These are phyloP conservation scores for Vultur gryphus DNA, from an alignment of 2,797 vertebrate genomes.

Conservation along the genomic window DNA sequence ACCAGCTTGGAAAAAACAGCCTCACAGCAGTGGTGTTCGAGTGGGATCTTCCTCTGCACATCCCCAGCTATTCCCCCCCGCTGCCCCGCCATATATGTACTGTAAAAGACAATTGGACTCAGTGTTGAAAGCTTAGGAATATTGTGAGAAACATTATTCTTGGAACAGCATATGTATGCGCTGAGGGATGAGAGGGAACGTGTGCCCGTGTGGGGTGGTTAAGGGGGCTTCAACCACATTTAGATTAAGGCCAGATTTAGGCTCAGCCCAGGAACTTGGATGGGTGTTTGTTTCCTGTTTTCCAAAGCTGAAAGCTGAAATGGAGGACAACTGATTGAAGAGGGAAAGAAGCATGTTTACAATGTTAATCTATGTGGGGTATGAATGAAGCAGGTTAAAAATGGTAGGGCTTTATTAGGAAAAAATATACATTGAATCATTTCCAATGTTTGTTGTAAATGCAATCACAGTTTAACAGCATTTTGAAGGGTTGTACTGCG, in stretches of 20 bases:
- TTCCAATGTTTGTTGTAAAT: background rate
- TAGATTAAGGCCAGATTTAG: slow-evolving; percentile 38
- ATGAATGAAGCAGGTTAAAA: background rate
- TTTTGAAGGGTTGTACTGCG: background rate
- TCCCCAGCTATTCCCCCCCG: background rate
- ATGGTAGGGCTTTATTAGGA: background rate
- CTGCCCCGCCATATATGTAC: background rate
- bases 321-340: background rate
- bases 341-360: background rate
- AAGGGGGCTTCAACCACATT: background rate
- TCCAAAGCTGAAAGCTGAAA: background rate
- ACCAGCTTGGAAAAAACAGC: background rate
- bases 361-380: background rate
- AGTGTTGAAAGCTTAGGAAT: slow-evolving; percentile 21
- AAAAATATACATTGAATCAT: background rate
- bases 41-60: background rate
- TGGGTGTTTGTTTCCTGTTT: background rate
- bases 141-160: slow-evolving; percentile 16
- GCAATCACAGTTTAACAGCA: background rate
- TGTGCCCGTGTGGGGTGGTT: background rate
- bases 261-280: background rate
- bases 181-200: background rate
- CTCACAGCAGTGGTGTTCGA: background rate
- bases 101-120: background rate
- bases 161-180: background rate